phyloP scores from a whole-genome alignment of 1,140 invertebrate genomes.

The Saxidomus purpurata region DNA sequence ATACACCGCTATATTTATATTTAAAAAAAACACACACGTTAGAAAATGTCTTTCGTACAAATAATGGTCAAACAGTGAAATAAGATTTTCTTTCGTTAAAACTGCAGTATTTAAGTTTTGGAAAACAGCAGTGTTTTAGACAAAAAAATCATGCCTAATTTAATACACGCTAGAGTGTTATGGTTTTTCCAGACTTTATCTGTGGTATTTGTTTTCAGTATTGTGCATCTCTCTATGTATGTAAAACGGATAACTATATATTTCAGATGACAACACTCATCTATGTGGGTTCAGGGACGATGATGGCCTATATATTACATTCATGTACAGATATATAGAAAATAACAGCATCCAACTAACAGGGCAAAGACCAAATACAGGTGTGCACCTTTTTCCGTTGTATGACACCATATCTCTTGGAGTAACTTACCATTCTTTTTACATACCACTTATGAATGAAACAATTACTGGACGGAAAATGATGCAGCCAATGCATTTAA shows the following conservation, averaged over 20 bases:
- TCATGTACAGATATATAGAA: background rate
- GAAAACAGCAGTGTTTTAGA: background rate
- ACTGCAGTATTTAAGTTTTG: background rate
- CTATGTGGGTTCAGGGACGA: background rate
- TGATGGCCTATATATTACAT: background rate
- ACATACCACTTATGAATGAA: no score
- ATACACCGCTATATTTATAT: no score
- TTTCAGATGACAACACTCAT: background rate
- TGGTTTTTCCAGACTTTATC: no score
- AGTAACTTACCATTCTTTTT: no score
- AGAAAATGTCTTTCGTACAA: no score
- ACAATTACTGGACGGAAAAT: no score
- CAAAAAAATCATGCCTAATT: background rate
- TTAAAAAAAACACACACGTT: no score
- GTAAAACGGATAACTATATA: background rate
- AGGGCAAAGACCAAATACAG: background rate
- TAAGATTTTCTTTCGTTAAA: no score
- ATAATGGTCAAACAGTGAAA: no score
- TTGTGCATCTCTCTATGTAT: no score
- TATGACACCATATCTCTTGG: background rate
- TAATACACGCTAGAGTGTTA: background rate
- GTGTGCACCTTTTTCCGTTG: background rate
- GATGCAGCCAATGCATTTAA: no score
- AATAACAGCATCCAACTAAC: background rate
- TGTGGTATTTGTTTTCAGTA: no score